A percentile compares a stretch with the other conserved stretches of the same genome.
These are phyloP conservation scores for Fulica atra DNA, from an alignment of 2,113 vertebrate genomes.

Conservation along the genomic window DNA sequence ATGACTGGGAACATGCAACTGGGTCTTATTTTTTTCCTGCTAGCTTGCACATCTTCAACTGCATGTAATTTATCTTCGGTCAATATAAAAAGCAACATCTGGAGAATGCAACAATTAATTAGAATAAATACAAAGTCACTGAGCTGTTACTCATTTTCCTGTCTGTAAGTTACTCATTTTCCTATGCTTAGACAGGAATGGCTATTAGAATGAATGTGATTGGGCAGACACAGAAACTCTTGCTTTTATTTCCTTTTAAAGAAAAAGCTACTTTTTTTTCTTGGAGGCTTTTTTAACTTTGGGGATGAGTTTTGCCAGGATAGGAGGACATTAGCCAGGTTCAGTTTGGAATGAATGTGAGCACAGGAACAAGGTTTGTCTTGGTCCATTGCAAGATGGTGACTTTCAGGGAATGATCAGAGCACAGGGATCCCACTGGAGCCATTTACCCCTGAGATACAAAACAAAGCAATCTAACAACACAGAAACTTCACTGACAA, in stretches of 20 bases:
- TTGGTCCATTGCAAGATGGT: not conserved
- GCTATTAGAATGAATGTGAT: not conserved
- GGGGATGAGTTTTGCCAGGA: not conserved
- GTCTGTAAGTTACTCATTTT: not conserved
- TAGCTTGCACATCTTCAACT: not conserved
- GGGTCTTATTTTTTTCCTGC: not conserved
- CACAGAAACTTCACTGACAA: slow-evolving; percentile 7
- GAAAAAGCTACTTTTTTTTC: not conserved
- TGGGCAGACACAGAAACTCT: not conserved
- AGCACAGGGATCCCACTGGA: not conserved
- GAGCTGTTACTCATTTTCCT: not conserved
- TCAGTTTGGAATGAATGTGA: not conserved
- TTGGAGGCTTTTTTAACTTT: not conserved
- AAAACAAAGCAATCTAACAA: not conserved
- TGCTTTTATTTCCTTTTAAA: not conserved
- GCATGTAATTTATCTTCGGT: not conserved
- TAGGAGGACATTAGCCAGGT: not conserved
- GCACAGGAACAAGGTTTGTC: not conserved
- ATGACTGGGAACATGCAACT: not conserved
- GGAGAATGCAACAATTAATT: slow-evolving; percentile 30
- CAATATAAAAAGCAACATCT: slow-evolving; percentile 10
- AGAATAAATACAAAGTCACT: slow-evolving; percentile 18
- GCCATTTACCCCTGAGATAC: not conserved
- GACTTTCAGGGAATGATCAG: not conserved
- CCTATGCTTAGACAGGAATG: not conserved